Evolutionary conservation across 2,113 vertebrate species (phyloP), one percentile per base, ranked within the genome.

Genomic region (Microtus ochrogaster): DNA sequence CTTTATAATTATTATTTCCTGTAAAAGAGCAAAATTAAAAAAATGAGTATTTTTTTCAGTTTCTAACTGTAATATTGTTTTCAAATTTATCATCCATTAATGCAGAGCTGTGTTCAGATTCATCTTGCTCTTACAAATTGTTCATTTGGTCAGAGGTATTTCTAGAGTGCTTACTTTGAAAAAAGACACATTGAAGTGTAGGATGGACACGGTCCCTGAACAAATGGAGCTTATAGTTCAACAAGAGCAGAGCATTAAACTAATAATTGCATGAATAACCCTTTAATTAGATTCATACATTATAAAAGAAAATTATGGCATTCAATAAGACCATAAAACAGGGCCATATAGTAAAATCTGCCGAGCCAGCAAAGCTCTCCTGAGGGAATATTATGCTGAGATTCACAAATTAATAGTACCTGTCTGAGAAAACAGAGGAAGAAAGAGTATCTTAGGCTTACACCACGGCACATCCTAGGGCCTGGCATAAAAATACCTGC

Each of bases 241-340:
- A 89, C 3, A 79, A 39, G n/a, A 96, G 66, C 36, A 94, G 36
- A 72, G 30, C 55, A 94, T 92, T 94, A 94, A 93, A 90, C 33
- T 95, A 93, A 86, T 95, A 95, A 96, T 93, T 79, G n/a, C 90
- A 90, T 94, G 92, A 87, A 89, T 96, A 96, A 89, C 72, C 44
- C 92, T 70, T 96, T 90, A 93, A 96, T 93, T 97, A 95, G 76
- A 94, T 92, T 96, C 95, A 92, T 92, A 41, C 22, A 94, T 70
- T 90, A 93, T 85, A 84, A 97, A 93, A 89, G n/a, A 94, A 96
- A 96, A 89, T 96, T 94, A 97, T 52, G 92, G 10, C 63, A 95
- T 96, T 94, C 88, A 88, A 30, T 94, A 88, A 94, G 77, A 85
- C 44, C 70, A 85, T 97, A 94, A 97, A 96, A 89, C 52, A 96